Conservation (phyloP, 2,888 invertebrate genomes). For the Syritta pipiens region DNA sequence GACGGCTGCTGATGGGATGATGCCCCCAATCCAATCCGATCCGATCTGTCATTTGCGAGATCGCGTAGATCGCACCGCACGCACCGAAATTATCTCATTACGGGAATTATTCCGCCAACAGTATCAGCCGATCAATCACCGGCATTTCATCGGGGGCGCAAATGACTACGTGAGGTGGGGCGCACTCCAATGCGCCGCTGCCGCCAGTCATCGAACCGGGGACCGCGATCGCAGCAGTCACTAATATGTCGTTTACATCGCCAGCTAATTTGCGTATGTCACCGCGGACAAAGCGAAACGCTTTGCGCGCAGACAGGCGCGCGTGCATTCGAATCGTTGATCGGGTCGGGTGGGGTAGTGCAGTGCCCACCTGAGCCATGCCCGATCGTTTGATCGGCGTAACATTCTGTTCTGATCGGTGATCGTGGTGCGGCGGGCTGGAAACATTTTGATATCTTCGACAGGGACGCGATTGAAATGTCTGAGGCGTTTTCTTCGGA, state of each 20-base stretch:
- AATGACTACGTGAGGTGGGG: slow-evolving; percentile 63
- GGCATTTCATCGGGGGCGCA: slow-evolving; percentile 57
- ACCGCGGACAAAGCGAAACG: slow-evolving; percentile 57
- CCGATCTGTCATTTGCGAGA: slow-evolving; percentile 59
- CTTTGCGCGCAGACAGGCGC: slow-evolving; percentile 55
- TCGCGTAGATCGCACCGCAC: slow-evolving; percentile 17
- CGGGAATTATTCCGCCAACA: slow-evolving; percentile 40
- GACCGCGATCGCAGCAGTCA: slow-evolving; percentile 34
- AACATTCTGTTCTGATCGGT: too few relatives aligned
- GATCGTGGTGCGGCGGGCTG: too few relatives aligned
- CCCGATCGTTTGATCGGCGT: slow-evolving; percentile 40
- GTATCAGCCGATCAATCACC: slow-evolving; percentile 60
- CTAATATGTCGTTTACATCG: slow-evolving; percentile 55
- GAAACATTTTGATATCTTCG: slow-evolving; percentile 15
- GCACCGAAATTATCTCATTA: slow-evolving; percentile 52
- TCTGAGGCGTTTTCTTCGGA: slow-evolving; percentile 56
- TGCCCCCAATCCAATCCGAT: too few relatives aligned
- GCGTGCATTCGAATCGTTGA: slow-evolving; percentile 62
- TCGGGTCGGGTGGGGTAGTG: slow-evolving; percentile 36
- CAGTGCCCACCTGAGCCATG: slow-evolving; percentile 26
- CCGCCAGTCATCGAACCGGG: slow-evolving; percentile 63
- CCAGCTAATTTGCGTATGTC: slow-evolving; percentile 65
- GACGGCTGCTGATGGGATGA: too few relatives aligned
- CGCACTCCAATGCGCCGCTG: slow-evolving; percentile 56
- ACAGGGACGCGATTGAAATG: slow-evolving; percentile 56